Percentiles rank a stretch among this genome's conserved stretches.
Evolutionary conservation across 2,888 invertebrate species (phyloP).

Genomic region (Tetropium fuscum): DNA sequence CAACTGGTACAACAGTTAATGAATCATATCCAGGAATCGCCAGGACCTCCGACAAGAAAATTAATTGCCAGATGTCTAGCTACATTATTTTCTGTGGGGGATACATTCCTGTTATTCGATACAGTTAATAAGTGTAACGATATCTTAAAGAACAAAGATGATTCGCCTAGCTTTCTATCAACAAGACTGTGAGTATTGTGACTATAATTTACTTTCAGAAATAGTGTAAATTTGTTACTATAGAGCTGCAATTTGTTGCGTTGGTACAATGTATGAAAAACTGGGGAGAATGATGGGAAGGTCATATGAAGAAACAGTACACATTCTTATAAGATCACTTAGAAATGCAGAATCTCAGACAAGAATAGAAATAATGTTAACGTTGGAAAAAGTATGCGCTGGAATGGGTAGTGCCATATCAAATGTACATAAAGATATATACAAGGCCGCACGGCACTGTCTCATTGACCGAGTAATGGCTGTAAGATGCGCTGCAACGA

Average conservation of each 20-base stretch:
- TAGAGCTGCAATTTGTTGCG: conserved; percentile 95
- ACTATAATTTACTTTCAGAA: not conserved
- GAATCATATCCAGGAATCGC: conserved; percentile 87
- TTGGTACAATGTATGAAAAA: conserved; percentile 98
- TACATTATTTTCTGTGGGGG: conserved; percentile 96
- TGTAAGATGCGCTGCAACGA: conserved; percentile 93
- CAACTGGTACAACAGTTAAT: conserved; percentile 95
- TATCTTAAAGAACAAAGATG: conserved; percentile 95
- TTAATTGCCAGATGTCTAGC: conserved; percentile 93
- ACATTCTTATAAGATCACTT: conserved; percentile 89
- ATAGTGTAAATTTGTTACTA: conserved; percentile 45
- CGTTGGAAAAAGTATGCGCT: conserved; percentile 92
- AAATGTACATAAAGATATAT: conserved; percentile 88
- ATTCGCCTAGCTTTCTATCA: conserved; percentile 94
- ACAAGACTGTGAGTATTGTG: conserved; percentile 85
- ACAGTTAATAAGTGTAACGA: conserved; percentile 99
- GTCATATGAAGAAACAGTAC: conserved; percentile 97
- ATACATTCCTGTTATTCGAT: conserved; percentile 96
- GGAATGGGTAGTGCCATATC: conserved; percentile 96
- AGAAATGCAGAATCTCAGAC: conserved; percentile 96
- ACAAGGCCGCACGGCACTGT: conserved; percentile 89
- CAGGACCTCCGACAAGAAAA: conserved; percentile 94
- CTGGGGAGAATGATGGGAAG: conserved; percentile 99
- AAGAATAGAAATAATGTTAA: conserved; percentile 96
- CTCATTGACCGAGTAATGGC: conserved; percentile 92